Percentiles rank a stretch among this genome's conserved stretches.
phyloP scores from a whole-genome alignment of 2,888 invertebrate species.

The Amblyjoppa proteus region DNA sequence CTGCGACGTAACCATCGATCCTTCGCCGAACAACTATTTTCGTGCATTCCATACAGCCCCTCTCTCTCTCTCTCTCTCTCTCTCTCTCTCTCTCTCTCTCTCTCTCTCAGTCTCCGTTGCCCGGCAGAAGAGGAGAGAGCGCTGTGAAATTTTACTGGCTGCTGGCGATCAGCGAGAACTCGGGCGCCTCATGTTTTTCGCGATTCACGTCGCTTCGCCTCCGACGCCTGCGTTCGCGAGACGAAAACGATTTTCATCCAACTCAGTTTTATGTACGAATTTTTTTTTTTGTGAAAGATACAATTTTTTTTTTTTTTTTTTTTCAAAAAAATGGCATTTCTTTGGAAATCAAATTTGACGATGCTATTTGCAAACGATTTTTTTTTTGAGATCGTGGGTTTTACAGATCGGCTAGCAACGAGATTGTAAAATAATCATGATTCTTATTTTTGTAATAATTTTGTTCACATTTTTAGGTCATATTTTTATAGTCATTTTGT shows the following conservation, averaged over 20 bases:
- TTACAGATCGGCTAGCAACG: too few species aligned
- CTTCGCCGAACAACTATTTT: conserved; percentile 64
- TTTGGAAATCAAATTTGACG: too few species aligned
- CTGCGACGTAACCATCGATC: conserved; percentile 66
- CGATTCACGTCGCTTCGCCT: background rate
- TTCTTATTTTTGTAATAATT: background rate
- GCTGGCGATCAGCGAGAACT: conserved; percentile 5
- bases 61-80: conserved; percentile 23
- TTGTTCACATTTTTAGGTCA: background rate
- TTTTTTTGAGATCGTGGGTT: too few species aligned
- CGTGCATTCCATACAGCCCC: conserved; percentile 64
- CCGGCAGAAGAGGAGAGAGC: background rate
- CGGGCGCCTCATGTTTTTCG: background rate
- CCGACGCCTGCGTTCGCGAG: background rate
- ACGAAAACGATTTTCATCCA: background rate
- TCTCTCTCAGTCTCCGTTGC: background rate
- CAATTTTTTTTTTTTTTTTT: too few species aligned
- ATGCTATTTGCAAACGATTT: too few species aligned
- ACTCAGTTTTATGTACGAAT: too few species aligned
- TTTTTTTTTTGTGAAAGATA: too few species aligned
- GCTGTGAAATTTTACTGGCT: conserved; percentile 3
- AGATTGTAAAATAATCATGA: too few species aligned
- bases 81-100: conserved; percentile 14
- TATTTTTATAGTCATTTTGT: background rate
- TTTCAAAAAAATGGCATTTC: too few species aligned